Percentiles rank a stretch among this genome's conserved stretches.
These are phyloP conservation scores for Ctenoplectra terminalis DNA, from an alignment of 1,140 invertebrate species.

Conservation along the genomic window DNA sequence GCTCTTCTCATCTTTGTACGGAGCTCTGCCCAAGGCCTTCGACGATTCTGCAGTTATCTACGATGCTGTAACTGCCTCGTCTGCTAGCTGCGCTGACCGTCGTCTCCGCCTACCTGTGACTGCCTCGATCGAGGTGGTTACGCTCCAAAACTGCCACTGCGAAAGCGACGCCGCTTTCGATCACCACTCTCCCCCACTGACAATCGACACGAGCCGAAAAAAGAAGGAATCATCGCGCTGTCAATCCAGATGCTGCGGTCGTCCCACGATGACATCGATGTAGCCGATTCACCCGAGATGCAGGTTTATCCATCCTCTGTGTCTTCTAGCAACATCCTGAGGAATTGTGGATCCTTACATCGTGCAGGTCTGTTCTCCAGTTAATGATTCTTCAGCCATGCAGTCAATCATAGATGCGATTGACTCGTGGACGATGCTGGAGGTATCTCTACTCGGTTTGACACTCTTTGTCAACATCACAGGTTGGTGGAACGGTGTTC, in stretches of 20 bases:
- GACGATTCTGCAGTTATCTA: slow-evolving; percentile 35
- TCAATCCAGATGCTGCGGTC: background rate
- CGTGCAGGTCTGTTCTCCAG: slow-evolving; percentile 38
- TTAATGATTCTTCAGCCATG: slow-evolving; percentile 44
- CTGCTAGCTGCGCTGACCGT: slow-evolving; percentile 6
- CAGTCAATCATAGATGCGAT: slow-evolving; percentile 38
- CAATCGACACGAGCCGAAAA: background rate
- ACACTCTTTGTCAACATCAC: slow-evolving; percentile 70
- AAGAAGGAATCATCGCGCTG: background rate
- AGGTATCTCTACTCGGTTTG: slow-evolving; percentile 69
- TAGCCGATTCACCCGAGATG: background rate
- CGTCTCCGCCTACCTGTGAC: slow-evolving; percentile 2
- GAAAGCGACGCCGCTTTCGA: slow-evolving; percentile 27
- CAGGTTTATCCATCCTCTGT: slow-evolving; percentile 20
- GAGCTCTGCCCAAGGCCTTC: slow-evolving; percentile 25
- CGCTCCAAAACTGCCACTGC: background rate
- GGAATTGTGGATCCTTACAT: slow-evolving; percentile 9
- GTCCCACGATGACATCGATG: background rate
- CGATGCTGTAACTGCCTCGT: slow-evolving; percentile 18
- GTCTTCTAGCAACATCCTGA: background rate
- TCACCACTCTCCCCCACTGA: background rate
- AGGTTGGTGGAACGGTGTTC: slow-evolving; percentile 72
- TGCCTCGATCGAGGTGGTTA: slow-evolving; percentile 43
- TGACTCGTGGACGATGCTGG: slow-evolving; percentile 52
- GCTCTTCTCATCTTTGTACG: slow-evolving; percentile 35